Conservation (phyloP, 2,888 invertebrate genomes). For the Morpho achilles region DNA sequence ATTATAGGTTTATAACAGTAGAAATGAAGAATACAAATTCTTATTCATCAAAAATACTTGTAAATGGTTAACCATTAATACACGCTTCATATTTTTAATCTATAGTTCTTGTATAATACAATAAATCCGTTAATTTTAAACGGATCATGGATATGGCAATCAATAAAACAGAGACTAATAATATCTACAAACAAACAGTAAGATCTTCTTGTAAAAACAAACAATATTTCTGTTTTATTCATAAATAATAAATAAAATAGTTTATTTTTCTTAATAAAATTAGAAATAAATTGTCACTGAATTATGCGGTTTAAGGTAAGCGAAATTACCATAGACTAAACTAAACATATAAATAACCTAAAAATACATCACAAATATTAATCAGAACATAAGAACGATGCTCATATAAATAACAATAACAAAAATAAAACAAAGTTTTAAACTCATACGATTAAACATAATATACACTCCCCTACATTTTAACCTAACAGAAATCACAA, state of each 20-base stretch:
- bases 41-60: conserved; percentile 31
- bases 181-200: conserved; percentile 38
- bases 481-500: conserved; percentile 14
- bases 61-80: conserved; percentile 9
- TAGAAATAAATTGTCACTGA: conserved; percentile 7
- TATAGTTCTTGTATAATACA: too few species aligned
- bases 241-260: conserved; percentile 6
- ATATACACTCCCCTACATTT: conserved; percentile 14
- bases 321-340: conserved; percentile 11
- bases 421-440: conserved; percentile 40
- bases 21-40: conserved; percentile 36
- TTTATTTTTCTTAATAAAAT: conserved; percentile 2
- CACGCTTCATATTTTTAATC: too few species aligned
- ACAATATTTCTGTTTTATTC: conserved; percentile 21
- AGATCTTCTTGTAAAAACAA: conserved; percentile 47
- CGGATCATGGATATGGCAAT: conserved; percentile 13
- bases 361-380: conserved; percentile 29
- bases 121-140: too few species aligned
- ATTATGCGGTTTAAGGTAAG: conserved; percentile 5
- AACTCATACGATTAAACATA: conserved; percentile 18
- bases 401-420: conserved; percentile 57
- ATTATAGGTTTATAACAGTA: conserved; percentile 33
- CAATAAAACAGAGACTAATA: conserved; percentile 35
- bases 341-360: conserved; percentile 29
- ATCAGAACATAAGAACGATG: conserved; percentile 36